Percentiles rank a stretch among this genome's conserved stretches.
Evolutionary conservation across 2,113 vertebrate species (phyloP).

Genomic region (Mustelus asterias): DNA sequence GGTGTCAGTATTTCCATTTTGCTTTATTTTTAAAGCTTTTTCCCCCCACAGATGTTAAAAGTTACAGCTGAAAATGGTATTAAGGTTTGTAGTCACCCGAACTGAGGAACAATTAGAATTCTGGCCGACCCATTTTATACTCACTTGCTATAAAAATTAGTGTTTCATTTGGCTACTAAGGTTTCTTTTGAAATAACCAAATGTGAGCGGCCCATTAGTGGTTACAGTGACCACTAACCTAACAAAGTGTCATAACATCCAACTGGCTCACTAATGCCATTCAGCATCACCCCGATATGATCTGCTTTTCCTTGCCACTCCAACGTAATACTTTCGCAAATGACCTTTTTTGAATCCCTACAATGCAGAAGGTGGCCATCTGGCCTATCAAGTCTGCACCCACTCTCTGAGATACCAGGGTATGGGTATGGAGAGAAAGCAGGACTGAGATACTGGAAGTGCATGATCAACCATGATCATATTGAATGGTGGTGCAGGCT

Average conservation of each 20-base stretch:
- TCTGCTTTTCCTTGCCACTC: not conserved
- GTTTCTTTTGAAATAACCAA: not conserved
- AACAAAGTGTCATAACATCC: not conserved
- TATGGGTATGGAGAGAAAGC: too few relatives aligned
- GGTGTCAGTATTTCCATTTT: not conserved
- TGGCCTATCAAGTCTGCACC: too few relatives aligned
- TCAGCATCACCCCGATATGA: not conserved
- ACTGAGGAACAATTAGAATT: not conserved
- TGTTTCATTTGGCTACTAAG: not conserved
- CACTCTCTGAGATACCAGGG: too few relatives aligned
- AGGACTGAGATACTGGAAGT: too few relatives aligned
- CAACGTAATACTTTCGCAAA: too few relatives aligned
- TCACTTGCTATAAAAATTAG: not conserved
- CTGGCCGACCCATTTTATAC: not conserved
- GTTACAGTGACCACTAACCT: not conserved
- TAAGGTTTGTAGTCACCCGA: not conserved
- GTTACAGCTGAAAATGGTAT: not conserved
- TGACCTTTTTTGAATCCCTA: not conserved
- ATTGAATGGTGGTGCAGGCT: too few relatives aligned
- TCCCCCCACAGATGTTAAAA: not conserved
- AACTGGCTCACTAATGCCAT: not conserved
- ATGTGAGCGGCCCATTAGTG: not conserved
- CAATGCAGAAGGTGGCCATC: too few relatives aligned
- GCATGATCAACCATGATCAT: too few relatives aligned
- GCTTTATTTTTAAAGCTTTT: not conserved